Evolutionary conservation across 2,113 vertebrate species (phyloP), one percentile per base, ranked within the genome.

Genomic region (Arothron firmamentum): DNA sequence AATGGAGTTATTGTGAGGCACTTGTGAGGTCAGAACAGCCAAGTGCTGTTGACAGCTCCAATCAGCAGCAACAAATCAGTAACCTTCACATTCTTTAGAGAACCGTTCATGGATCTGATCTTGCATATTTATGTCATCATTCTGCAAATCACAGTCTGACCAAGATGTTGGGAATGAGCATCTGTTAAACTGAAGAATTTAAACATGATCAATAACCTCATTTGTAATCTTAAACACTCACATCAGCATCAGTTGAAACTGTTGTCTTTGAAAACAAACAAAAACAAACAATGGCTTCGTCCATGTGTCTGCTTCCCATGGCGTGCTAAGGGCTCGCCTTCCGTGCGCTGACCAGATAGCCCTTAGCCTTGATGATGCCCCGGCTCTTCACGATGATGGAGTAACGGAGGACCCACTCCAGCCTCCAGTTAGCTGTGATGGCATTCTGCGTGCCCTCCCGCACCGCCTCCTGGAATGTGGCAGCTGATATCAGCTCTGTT

Each of bases 301-400:
- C 80, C 64, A 18, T 13, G 31, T 13, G 45, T 76, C 49, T 50
- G 49, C 45, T n/a, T 54, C 10, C 14, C 13, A n/a, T 42, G 49
- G 10, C n/a, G 19, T 70, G 72, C 82, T 90, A 91, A 54, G 78
- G 83, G 63, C 57, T 78, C 11, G 85, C 91, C 89, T 93, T 94
- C 86, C 90, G 92, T 13, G 96, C 96, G 68, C 94, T 93, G 79
- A 99, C 81, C 45, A 98, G 93, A 89, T 98, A 99, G 75, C 97
- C 97, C 88, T 97, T 99, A 17, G 95, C 95, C 86, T 95, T 99
- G 87, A 99, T 97, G 85, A 99, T 97, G 78, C 97, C 97, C 81
- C 97, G 89, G 78, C 95, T 95, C 86, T 99, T 98, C 67, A 99
- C 95, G 60, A 99, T 98, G 73, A 99, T 91, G 0, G 95, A 98